A percentile compares a stretch with the other conserved stretches of the same genome.
Evolutionary conservation across 2,113 vertebrate species (phyloP).

Genomic region (Phylloscopus trochilus): DNA sequence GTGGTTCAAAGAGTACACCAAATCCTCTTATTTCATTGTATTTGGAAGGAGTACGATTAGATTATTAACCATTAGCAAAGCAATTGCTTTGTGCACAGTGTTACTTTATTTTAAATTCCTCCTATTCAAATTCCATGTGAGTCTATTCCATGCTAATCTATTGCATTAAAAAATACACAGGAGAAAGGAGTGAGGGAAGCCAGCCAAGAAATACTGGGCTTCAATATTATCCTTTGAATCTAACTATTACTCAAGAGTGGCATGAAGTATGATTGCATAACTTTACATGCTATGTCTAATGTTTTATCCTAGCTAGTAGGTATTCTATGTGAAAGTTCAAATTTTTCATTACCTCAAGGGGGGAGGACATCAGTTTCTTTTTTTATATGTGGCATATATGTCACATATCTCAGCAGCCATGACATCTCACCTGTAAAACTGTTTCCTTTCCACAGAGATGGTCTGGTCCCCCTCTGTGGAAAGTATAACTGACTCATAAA

Average conservation of each 20-base stretch:
- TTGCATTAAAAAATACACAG: background rate
- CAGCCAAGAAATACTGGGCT: background rate
- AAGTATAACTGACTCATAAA: background rate
- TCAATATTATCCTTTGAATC: background rate
- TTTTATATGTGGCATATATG: background rate
- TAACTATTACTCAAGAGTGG: background rate
- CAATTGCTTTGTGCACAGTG: background rate
- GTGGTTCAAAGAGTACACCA: background rate
- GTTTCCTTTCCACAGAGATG: background rate
- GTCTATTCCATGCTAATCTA: background rate
- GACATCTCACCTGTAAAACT: background rate
- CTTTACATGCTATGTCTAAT: background rate
- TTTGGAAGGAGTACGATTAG: background rate
- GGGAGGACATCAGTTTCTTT: background rate
- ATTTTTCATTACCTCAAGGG: background rate
- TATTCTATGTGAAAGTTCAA: background rate
- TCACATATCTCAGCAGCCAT: background rate
- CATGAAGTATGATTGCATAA: background rate
- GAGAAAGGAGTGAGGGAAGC: background rate
- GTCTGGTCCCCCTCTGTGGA: background rate
- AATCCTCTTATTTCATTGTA: background rate
- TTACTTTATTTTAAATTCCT: background rate
- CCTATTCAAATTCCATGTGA: background rate
- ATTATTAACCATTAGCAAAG: background rate
- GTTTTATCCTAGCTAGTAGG: background rate